A percentile compares a stretch with the other conserved stretches of the same genome.
phyloP scores from a whole-genome alignment of 1,140 invertebrate species.

The Frieseomelitta varia region DNA sequence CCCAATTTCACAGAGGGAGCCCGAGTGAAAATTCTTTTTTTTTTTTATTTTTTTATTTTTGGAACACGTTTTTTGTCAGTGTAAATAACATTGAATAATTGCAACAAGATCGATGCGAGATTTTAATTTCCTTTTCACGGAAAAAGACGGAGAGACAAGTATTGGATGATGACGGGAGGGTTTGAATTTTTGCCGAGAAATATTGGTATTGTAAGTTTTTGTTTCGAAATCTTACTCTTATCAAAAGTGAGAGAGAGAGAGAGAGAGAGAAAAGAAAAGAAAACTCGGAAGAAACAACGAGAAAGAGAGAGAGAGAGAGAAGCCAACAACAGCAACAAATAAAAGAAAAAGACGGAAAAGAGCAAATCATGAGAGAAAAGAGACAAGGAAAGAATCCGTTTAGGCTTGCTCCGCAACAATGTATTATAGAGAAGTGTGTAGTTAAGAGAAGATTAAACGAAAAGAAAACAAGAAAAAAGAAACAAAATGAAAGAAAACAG shows the following conservation, averaged over 20 bases:
- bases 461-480: neutral
- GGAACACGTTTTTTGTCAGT: conserved; percentile 32
- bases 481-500: conserved; percentile 13
- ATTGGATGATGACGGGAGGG: neutral
- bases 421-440: conserved; percentile 66
- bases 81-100: conserved; percentile 59
- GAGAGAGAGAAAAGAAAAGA: neutral
- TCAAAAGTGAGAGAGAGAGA: too few relatives aligned
- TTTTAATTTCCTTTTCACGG: conserved; percentile 48
- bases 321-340: neutral
- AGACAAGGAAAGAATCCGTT: conserved; percentile 34
- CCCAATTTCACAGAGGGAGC: conserved; percentile 22
- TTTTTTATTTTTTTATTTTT: too few relatives aligned
- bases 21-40: conserved; percentile 52
- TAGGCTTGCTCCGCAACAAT: conserved; percentile 56
- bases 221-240: neutral
- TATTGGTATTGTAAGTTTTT: neutral
- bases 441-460: conserved; percentile 39
- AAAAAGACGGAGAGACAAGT: neutral
- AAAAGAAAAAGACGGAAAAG: neutral
- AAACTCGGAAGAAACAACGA: neutral
- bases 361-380: conserved; percentile 2
- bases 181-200: neutral
- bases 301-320: neutral
- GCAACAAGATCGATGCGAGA: conserved; percentile 27